Base-by-base conservation (phyloP, 1,140 invertebrate genomes). In the Sinella curviseta region DNA sequence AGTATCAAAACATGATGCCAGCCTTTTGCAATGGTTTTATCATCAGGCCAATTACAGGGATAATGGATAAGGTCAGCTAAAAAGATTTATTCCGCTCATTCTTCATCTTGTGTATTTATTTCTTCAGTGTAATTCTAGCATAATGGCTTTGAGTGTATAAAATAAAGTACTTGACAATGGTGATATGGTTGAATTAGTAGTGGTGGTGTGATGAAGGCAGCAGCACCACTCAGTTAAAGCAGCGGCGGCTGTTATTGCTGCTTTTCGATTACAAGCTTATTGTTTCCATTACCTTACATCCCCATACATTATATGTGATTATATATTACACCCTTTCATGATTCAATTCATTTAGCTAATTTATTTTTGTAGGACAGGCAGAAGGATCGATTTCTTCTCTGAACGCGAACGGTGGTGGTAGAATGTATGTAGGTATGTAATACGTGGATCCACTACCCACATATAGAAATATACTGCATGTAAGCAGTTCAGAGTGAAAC, bases 261-360 rank as follows among this genome's bases (percentile, higher is more conserved):
- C 17, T 48, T 48, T 26, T 60, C 24, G 12, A 16, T 33, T 3
- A 70, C 30, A 33, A 1, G 31, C 24, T 70, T 70, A 12, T 26
- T 14, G 26, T 70, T 70, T 70, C 31, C 65, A 48, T 48, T 24
- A 31, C 65, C 26, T 70, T 31, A 3, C 2, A 8, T 70, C n/a
- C 31, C 12, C 31, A 33, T 70, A 33, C 30, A 30, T n/a, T n/a
- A n/a, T n/a, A 70, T 31, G 57, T 65, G 65, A 70, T 70, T 75
- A 75, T 75, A 75, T 48, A 48, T 75, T 75, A 75, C 34, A 75
- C 36, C 36, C 73, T 17, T 75, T 39, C 73, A 75, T 39, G 33
- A 75, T 35, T 48, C 73, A 39, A 39, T 36, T 75, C 73, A 75
- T 75, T 75, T 39, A 73, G 75, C 73, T 78, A 74, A 78, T 78